These are phyloP conservation scores for Halcyon malimbica DNA, from an alignment of 2,113 vertebrate species.

Conservation along the genomic window DNA sequence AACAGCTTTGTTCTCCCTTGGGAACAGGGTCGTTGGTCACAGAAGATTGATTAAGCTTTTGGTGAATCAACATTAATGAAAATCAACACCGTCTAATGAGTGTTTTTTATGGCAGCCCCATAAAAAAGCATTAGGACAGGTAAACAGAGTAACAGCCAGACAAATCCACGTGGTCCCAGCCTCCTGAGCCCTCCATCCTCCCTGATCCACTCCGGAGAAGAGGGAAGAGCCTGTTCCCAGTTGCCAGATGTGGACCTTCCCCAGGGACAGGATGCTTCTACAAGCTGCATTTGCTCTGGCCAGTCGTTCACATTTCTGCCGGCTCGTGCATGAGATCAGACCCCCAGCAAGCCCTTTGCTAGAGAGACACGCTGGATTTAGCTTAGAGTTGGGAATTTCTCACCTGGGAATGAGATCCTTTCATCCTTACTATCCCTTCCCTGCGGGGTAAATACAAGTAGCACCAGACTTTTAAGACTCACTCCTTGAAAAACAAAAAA, in stretches of 20 bases:
- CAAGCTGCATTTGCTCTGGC: background rate
- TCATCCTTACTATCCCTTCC: background rate
- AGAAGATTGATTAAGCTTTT: conserved; percentile 81
- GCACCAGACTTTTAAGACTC: background rate
- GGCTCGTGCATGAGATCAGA: background rate
- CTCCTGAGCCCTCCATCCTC: background rate
- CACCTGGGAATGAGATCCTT: background rate
- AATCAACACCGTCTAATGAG: conserved; percentile 79
- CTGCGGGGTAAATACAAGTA: accelerated
- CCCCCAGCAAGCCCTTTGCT: background rate
- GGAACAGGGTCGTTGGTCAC: conserved; percentile 73
- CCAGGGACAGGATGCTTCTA: accelerated
- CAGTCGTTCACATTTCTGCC: background rate
- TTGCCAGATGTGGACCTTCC: background rate
- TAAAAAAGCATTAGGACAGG: conserved; percentile 67
- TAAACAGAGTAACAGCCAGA: conserved; percentile 60
- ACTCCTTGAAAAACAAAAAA: background rate
- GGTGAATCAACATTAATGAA: conserved; percentile 81
- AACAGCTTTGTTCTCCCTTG: conserved; percentile 74
- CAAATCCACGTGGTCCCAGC: background rate
- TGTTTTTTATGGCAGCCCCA: conserved; percentile 73
- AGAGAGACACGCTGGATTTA: background rate
- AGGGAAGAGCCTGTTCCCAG: background rate
- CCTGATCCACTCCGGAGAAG: accelerated
- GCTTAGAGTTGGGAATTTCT: background rate